Conservation (phyloP, 2,113 vertebrate species). For the Archilochus colubris region DNA sequence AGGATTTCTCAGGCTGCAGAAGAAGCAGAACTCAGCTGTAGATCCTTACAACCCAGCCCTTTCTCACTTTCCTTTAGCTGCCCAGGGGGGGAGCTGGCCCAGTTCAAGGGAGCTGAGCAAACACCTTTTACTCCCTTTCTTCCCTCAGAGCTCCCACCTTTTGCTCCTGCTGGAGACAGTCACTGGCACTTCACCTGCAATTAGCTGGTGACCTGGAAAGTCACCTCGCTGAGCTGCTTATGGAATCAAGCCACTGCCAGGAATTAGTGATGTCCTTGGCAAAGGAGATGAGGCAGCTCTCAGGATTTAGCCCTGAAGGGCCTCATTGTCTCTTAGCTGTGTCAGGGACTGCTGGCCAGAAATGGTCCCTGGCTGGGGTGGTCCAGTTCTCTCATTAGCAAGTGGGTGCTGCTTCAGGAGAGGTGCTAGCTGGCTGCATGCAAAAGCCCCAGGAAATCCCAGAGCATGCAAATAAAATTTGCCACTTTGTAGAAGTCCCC, state of each 20-base stretch:
- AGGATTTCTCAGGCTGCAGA: neutral
- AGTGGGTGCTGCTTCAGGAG: neutral
- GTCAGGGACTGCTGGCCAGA: neutral
- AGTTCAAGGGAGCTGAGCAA: neutral
- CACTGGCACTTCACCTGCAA: conserved; percentile 34
- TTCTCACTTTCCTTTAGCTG: neutral
- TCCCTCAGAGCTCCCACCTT: conserved; percentile 16
- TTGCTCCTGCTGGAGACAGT: conserved; percentile 26
- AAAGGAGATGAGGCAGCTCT: conserved; percentile 33
- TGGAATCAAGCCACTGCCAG: conserved; percentile 17
- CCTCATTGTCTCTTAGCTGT: neutral
- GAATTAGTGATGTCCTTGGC: conserved; percentile 69
- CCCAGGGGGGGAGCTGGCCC: neutral
- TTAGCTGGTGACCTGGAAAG: conserved; percentile 60
- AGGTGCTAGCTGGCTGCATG: neutral
- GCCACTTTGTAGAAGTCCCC: neutral
- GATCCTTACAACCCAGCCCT: neutral
- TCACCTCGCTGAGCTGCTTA: conserved; percentile 60
- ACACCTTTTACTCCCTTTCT: neutral
- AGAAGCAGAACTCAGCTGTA: rapidly evolving
- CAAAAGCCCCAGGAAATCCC: neutral
- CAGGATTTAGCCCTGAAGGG: conserved; percentile 18
- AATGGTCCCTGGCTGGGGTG: neutral
- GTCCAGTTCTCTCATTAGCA: neutral
- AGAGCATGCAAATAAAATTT: neutral